Conservation (phyloP, 2,888 invertebrate species). For the Netelia melanura region DNA sequence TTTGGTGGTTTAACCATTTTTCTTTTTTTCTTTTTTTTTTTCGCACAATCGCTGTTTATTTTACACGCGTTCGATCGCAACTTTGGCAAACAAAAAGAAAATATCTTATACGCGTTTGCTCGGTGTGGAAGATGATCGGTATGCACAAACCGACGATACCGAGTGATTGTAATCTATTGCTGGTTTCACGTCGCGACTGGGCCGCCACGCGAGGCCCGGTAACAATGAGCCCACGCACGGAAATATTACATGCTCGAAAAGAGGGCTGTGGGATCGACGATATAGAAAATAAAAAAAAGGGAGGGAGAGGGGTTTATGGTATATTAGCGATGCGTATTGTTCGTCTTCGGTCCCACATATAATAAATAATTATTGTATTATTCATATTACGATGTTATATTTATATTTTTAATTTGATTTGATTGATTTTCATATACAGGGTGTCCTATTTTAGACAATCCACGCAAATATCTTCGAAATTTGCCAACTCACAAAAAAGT, state of each 20-base stretch:
- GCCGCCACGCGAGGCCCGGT: conserved; percentile 16
- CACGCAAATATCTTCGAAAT: too few relatives aligned
- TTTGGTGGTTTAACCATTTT: conserved; percentile 2
- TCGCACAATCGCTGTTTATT: conserved; percentile 28
- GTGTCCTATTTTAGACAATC: too few relatives aligned
- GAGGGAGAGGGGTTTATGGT: conserved; percentile 58
- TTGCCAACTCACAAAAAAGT: too few relatives aligned
- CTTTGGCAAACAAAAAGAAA: neutral
- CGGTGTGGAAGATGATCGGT: neutral
- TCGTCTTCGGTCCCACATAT: conserved; percentile 8
- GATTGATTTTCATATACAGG: too few relatives aligned
- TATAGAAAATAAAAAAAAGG: neutral
- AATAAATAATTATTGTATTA: too few relatives aligned
- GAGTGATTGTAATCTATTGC: conserved; percentile 57
- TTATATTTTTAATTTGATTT: too few relatives aligned
- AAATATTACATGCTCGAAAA: conserved; percentile 24
- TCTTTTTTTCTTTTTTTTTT: conserved; percentile 4
- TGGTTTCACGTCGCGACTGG: conserved; percentile 27
- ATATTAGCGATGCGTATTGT: conserved; percentile 60
- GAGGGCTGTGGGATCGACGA: neutral
- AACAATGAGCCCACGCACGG: conserved; percentile 49
- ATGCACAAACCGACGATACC: conserved; percentile 6
- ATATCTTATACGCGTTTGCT: neutral
- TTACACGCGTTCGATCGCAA: conserved; percentile 17
- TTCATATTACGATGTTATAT: too few relatives aligned